Conservation (phyloP, 2,888 invertebrate genomes). For the Noctua fimbriata region DNA sequence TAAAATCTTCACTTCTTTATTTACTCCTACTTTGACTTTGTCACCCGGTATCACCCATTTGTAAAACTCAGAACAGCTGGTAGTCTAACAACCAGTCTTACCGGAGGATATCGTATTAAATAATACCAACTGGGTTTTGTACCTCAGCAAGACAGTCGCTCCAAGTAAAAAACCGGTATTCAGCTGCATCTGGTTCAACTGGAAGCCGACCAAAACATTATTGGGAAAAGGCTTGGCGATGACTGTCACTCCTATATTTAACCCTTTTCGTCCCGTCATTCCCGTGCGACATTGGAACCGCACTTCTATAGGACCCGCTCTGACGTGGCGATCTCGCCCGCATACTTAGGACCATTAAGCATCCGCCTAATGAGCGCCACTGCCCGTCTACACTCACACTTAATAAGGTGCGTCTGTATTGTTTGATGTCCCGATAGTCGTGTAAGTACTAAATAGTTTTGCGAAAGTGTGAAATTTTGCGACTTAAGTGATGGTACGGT, state of each 20-base stretch:
- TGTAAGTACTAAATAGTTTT: conserved; percentile 24
- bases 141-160: neutral
- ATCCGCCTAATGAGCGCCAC: conserved; percentile 84
- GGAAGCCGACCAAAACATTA: neutral
- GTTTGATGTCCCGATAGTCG: conserved; percentile 36
- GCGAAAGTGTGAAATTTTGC: conserved; percentile 41
- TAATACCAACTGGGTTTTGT: neutral
- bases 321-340: conserved; percentile 83
- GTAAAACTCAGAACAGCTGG: neutral
- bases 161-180: neutral
- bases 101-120: neutral
- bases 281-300: conserved; percentile 39
- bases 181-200: neutral
- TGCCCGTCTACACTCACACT: conserved; percentile 67
- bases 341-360: conserved; percentile 88
- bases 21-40: neutral
- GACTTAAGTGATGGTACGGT: neutral
- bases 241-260: neutral
- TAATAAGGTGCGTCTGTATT: conserved; percentile 58
- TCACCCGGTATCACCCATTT: too few species aligned
- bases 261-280: conserved; percentile 18
- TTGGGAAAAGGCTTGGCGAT: neutral
- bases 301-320: conserved; percentile 65
- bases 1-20: neutral
- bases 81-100: neutral